Evolutionary conservation across 1,140 invertebrate genomes (phyloP), one percentile per base, ranked within the genome.

Genomic region (Tyrophagus putrescentiae): DNA sequence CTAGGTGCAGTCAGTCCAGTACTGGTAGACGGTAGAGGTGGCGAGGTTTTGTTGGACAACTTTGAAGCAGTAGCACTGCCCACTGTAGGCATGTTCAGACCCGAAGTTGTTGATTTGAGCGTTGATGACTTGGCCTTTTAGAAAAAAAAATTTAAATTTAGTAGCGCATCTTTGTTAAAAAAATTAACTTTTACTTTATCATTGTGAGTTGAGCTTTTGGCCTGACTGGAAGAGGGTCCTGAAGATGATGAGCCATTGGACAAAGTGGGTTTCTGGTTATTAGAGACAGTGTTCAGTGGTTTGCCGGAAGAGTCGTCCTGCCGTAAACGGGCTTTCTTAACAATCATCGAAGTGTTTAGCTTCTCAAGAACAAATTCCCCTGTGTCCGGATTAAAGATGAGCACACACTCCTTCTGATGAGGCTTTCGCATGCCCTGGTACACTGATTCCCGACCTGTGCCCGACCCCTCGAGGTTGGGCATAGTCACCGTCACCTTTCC

Each of bases 281-380:
- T 28, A 9, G 33, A 3, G n/a, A 21, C 27, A 27, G 28, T 59
- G 18, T 41, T 41, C 1, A 42, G 23, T 48, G 34, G 33, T 59
- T 59, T 59, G 13, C 32, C 56, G 9, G 2, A 41, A 13, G 11
- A 13, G 44, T 57, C 41, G 11, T 42, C 25, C 4, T 59, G 34
- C 3, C 39, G 27, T 6, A 42, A 31, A 83, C 90, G 81, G 13
- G 90, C 95, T 72, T 94, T 94, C 72, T 96, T 96, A 2, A 96
- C 82, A 78, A 87, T 85, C 67, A 95, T 86, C 75, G 87, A 91
- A 65, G 83, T 83, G 36, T 82, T 82, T 45, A 97, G 77, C 73
- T 85, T 87, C 73, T 97, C 92, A 60, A 97, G 72, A 18, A 85
- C 91, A 64, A 95, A 84, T 74, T 91, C 87, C 52, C 91, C 90